Evolutionary conservation across 2,113 vertebrate genomes (phyloP).

Genomic region (Rattus rattus): DNA sequence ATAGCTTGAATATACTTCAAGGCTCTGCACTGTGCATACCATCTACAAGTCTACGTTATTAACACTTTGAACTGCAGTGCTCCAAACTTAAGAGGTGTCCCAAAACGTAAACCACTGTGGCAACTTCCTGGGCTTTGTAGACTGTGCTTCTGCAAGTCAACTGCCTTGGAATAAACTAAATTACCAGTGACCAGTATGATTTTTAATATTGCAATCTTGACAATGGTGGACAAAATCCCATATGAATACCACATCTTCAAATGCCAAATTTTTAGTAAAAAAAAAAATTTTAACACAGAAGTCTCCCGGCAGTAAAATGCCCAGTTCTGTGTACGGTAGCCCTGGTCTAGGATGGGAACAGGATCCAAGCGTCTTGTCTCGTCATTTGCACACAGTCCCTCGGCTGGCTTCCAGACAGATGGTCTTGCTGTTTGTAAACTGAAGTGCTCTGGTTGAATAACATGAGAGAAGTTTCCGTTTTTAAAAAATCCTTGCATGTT

Average conservation of each 20-base stretch:
- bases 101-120: slow-evolving; percentile 77
- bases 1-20: slow-evolving; percentile 81
- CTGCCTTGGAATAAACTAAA: slow-evolving; percentile 76
- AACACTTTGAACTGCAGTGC: slow-evolving; percentile 84
- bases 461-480: slow-evolving; percentile 86
- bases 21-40: slow-evolving; percentile 74
- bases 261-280: slow-evolving; percentile 66
- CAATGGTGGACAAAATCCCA: slow-evolving; percentile 82
- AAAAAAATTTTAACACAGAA: slow-evolving; percentile 83
- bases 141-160: slow-evolving; percentile 73
- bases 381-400: slow-evolving; percentile 79
- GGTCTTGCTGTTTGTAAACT: slow-evolving; percentile 87
- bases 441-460: slow-evolving; percentile 91
- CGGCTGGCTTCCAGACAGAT: slow-evolving; percentile 87
- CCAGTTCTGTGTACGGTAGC: slow-evolving; percentile 82
- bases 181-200: slow-evolving; percentile 70
- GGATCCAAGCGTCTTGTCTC: slow-evolving; percentile 79
- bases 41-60: slow-evolving; percentile 70
- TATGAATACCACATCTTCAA: slow-evolving; percentile 72
- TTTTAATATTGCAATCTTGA: slow-evolving; percentile 76
- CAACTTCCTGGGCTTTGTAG: slow-evolving; percentile 79
- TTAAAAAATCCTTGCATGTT: slow-evolving; percentile 87
- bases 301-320: slow-evolving; percentile 79
- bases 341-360: slow-evolving; percentile 82
- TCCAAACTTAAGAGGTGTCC: slow-evolving; percentile 77